phyloP scores from a whole-genome alignment of 2,797 vertebrate genomes.

The Mus caroli region DNA sequence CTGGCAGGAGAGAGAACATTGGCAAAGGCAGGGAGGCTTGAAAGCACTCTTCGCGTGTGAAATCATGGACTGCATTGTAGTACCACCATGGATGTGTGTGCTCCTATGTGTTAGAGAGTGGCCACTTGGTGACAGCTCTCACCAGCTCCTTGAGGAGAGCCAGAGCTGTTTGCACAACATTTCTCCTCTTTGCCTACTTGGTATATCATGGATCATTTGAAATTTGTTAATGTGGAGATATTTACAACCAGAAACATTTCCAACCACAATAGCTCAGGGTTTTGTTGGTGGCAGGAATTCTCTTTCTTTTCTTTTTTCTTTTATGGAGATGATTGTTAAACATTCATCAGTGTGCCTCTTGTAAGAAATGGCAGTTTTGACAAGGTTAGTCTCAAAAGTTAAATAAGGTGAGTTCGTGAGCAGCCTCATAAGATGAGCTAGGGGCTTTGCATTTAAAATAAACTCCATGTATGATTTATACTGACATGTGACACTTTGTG shows the following conservation, averaged over 20 bases:
- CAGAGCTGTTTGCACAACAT: rapidly evolving
- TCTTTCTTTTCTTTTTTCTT: neutral
- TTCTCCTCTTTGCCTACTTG: neutral
- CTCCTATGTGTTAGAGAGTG: neutral
- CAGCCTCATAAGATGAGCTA: conserved; percentile 4
- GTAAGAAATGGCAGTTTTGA: conserved; percentile 42
- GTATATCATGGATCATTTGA: neutral
- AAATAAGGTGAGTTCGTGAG: conserved; percentile 42
- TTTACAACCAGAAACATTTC: neutral
- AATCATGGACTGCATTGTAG: neutral
- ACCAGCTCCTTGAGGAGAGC: neutral
- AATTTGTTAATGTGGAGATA: neutral
- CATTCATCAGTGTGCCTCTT: neutral
- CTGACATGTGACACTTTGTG: conserved; percentile 7
- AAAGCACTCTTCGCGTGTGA: neutral
- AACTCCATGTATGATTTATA: conserved; percentile 56
- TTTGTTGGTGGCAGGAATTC: neutral
- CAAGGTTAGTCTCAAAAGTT: conserved; percentile 42
- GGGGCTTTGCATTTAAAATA: conserved; percentile 55
- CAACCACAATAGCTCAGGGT: neutral
- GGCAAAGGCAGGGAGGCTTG: neutral
- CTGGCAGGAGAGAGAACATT: neutral
- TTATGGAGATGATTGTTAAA: neutral
- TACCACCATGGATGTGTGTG: neutral
- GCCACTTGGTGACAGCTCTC: too few relatives aligned